Conservation (phyloP, 2,113 vertebrate species). For the Dipodomys ordii region DNA sequence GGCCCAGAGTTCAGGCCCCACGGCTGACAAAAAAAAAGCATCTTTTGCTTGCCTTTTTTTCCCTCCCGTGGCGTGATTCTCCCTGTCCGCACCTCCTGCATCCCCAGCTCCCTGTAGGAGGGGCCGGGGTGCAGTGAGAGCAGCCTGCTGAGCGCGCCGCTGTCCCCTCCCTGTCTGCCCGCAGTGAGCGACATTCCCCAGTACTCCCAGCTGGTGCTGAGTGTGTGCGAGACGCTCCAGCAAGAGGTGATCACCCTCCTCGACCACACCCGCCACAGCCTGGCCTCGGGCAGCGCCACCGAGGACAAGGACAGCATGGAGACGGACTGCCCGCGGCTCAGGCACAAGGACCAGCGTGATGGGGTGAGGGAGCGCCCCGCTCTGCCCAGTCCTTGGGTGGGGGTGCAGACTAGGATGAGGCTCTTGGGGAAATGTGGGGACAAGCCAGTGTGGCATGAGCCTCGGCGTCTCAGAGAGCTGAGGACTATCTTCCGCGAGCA, state of each 20-base stretch:
- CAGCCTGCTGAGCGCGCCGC: neutral
- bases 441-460: too few relatives aligned
- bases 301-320: slow-evolving; percentile 99
- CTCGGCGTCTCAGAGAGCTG: neutral
- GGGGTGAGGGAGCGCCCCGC: slow-evolving; percentile 87
- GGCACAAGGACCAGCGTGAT: slow-evolving; percentile 95
- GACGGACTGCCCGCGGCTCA: slow-evolving; percentile 90
- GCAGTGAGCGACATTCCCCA: slow-evolving; percentile 95
- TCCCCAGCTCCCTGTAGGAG: neutral
- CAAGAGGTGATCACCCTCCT: slow-evolving; percentile 93
- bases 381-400: too few relatives aligned
- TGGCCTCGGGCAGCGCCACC: slow-evolving; percentile 77
- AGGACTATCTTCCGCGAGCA: neutral
- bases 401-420: too few relatives aligned
- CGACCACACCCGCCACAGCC: slow-evolving; percentile 92
- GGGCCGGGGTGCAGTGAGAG: neutral
- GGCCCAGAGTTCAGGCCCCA: too few relatives aligned
- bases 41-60: neutral
- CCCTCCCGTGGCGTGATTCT: neutral
- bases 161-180: slow-evolving; percentile 29
- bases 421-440: too few relatives aligned
- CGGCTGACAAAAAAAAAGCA: neutral
- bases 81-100: neutral
- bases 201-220: slow-evolving; percentile 95
- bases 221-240: slow-evolving; percentile 95